These are phyloP conservation scores for Anisognathus igniventris DNA, from an alignment of 2,797 vertebrate species.

Conservation along the genomic window DNA sequence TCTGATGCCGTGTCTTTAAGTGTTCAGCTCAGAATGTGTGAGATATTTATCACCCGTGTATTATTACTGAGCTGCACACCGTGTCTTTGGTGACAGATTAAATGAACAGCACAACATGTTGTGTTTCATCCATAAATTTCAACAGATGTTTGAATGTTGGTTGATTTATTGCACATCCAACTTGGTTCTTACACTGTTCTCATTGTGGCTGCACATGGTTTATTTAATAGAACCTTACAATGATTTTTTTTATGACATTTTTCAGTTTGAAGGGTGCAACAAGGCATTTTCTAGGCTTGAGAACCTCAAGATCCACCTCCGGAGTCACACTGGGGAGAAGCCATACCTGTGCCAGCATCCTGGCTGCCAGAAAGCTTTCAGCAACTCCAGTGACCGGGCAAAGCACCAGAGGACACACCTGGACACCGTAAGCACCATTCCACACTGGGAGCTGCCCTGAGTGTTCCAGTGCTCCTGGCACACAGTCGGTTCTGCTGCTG, in stretches of 20 bases:
- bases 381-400: constrained; percentile 97
- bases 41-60: constrained; percentile 21
- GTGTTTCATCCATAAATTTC: constrained; percentile 63
- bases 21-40: not conserved
- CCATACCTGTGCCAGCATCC: constrained; percentile 98
- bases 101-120: constrained; percentile 50
- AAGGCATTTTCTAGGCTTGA: constrained; percentile 94
- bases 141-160: constrained; percentile 66
- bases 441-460: not conserved
- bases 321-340: constrained; percentile 96
- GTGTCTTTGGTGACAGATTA: constrained; percentile 35
- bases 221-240: constrained; percentile 56
- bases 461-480: not conserved
- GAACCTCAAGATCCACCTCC: constrained; percentile 95
- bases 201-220: constrained; percentile 57
- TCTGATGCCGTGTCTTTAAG: not conserved
- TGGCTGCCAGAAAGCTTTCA: constrained; percentile 98
- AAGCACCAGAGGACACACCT: constrained; percentile 99
- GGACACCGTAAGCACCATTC: constrained; percentile 86
- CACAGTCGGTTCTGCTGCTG: not conserved
- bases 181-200: constrained; percentile 68
- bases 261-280: constrained; percentile 92
- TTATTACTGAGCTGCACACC: constrained; percentile 35
- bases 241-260: constrained; percentile 42
- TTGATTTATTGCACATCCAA: constrained; percentile 62